Conservation (phyloP, 2,888 invertebrate genomes). For the Argynnis bischoffii region DNA sequence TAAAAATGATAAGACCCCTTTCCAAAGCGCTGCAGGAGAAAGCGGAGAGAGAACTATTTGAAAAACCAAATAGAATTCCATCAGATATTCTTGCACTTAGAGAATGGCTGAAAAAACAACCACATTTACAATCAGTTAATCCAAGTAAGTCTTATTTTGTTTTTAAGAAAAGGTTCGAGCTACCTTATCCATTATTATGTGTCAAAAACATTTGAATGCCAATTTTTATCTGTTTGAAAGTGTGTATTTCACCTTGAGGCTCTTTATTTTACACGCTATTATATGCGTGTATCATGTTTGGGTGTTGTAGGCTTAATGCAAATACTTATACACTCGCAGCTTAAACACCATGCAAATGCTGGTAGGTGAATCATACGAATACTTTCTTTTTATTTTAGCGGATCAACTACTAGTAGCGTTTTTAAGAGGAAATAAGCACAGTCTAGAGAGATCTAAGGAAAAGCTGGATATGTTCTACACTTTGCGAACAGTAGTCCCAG, state of each 20-base stretch:
- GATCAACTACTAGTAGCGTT: conserved; percentile 79
- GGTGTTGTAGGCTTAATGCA: too few species aligned
- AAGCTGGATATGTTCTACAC: conserved; percentile 83
- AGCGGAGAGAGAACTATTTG: conserved; percentile 75
- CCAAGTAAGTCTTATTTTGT: conserved; percentile 57
- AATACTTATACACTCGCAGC: too few species aligned
- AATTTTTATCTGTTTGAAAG: too few species aligned
- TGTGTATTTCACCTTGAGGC: too few species aligned
- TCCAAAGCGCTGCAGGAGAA: conserved; percentile 61
- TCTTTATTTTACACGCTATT: too few species aligned
- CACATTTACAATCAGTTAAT: conserved; percentile 67
- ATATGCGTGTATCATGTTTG: too few species aligned
- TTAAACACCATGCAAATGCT: not conserved
- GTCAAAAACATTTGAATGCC: too few species aligned
- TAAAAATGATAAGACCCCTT: conserved; percentile 52
- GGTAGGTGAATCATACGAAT: not conserved
- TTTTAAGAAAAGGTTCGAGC: not conserved
- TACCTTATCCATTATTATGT: too few species aligned
- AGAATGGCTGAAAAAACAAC: conserved; percentile 78
- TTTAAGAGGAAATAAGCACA: conserved; percentile 80
- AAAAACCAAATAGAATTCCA: conserved; percentile 61
- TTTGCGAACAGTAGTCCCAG: conserved; percentile 80
- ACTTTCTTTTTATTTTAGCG: conserved; percentile 55
- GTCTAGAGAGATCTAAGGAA: conserved; percentile 77
- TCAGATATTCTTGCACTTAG: conserved; percentile 65